Percentiles rank a stretch among this genome's conserved stretches.
phyloP scores from a whole-genome alignment of 2,888 invertebrate species.

The Augiades crinisus region DNA sequence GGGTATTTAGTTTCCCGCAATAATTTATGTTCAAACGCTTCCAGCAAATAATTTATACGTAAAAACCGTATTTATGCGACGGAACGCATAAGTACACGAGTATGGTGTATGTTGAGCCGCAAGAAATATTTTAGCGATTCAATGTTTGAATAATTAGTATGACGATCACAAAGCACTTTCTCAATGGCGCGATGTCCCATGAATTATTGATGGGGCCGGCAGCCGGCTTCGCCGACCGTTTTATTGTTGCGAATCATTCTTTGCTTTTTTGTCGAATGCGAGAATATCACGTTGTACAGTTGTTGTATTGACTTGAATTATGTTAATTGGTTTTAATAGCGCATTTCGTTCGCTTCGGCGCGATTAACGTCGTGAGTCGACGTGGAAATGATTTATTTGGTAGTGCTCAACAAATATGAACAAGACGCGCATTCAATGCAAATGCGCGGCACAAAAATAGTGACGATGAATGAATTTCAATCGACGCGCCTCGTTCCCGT shows the following conservation, averaged over 20 bases:
- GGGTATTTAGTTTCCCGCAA: conserved; percentile 29
- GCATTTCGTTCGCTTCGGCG: conserved; percentile 5
- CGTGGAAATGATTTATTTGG: conserved; percentile 18
- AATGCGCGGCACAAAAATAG: conserved; percentile 49
- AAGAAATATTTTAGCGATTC: conserved; percentile 63
- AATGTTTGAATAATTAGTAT: conserved; percentile 68
- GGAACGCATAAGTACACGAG: conserved; percentile 19
- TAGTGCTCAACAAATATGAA: conserved; percentile 11
- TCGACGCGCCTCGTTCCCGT: conserved; percentile 41
- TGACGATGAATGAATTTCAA: conserved; percentile 32
- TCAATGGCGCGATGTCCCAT: conserved; percentile 75
- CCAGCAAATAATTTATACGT: conserved; percentile 31
- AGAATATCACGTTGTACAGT: conserved; percentile 10
- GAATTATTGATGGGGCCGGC: conserved; percentile 70
- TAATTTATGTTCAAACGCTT: conserved; percentile 28
- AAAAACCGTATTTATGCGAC: conserved; percentile 28
- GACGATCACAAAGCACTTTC: conserved; percentile 77
- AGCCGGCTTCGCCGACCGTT: conserved; percentile 52
- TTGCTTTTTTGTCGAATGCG: conserved; percentile 29
- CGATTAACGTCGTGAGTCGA: conserved; percentile 11
- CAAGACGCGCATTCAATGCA: conserved; percentile 39
- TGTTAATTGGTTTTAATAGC: conserved; percentile 19
- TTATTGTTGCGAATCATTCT: conserved; percentile 66
- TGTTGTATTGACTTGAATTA: conserved; percentile 16
- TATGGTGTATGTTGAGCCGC: conserved; percentile 21